Evolutionary conservation across 2,888 invertebrate genomes (phyloP).

Genomic region (Ctena decussata): DNA sequence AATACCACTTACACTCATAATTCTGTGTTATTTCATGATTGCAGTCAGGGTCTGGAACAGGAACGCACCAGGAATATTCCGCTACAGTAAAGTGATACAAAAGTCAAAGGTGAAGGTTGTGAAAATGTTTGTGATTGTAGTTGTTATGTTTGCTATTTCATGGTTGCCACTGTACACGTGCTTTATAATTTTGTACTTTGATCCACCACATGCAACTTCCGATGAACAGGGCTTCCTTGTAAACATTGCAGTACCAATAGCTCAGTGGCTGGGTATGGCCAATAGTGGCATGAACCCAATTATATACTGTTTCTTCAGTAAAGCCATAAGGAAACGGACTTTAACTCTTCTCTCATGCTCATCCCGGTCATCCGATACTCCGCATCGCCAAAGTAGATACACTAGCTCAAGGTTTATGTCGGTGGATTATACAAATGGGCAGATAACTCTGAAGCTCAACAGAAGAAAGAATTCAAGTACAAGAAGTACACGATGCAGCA

Average conservation of each 20-base stretch:
- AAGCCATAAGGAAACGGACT: conserved; percentile 96
- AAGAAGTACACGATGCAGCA: conserved; percentile 31
- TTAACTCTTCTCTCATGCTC: conserved; percentile 68
- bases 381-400: conserved; percentile 51
- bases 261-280: conserved; percentile 97
- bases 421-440: conserved; percentile 79
- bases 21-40: conserved; percentile 96
- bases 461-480: conserved; percentile 10
- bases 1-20: conserved; percentile 95
- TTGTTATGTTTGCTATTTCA: conserved; percentile 96
- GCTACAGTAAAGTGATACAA: conserved; percentile 86
- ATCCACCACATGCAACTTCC: conserved; percentile 86
- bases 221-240: conserved; percentile 91
- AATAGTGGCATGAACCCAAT: conserved; percentile 98
- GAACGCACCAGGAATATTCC: conserved; percentile 96
- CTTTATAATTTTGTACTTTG: conserved; percentile 94
- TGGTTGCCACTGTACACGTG: conserved; percentile 97
- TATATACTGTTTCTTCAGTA: conserved; percentile 97
- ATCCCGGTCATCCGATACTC: conserved; percentile 26
- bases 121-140: conserved; percentile 97
- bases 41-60: conserved; percentile 96
- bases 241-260: conserved; percentile 91
- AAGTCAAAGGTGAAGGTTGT: conserved; percentile 97
- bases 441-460: conserved; percentile 69
- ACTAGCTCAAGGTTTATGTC: conserved; percentile 88